Conservation (phyloP, 2,888 invertebrate genomes). For the Mythimna ferrago region DNA sequence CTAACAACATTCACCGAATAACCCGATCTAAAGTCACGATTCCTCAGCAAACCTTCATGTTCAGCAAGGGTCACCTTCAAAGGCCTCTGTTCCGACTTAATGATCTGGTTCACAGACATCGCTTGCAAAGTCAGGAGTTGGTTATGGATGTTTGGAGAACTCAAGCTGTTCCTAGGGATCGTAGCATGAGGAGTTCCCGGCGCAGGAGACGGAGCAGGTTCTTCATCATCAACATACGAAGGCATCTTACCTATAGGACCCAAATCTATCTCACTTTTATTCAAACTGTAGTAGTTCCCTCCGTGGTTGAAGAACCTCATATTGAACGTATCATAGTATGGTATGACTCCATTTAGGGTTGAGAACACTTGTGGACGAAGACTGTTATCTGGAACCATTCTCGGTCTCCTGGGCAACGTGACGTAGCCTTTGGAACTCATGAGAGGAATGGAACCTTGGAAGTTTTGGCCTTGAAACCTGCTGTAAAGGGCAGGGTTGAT, state of each 20-base stretch:
- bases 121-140: constrained; percentile 85
- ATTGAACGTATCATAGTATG: constrained; percentile 95
- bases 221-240: constrained; percentile 87
- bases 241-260: constrained; percentile 89
- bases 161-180: constrained; percentile 86
- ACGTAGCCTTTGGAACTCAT: constrained; percentile 94
- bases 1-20: constrained; percentile 81
- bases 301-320: constrained; percentile 96
- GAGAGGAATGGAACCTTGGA: constrained; percentile 89
- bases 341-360: constrained; percentile 87
- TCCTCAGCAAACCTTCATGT: constrained; percentile 78
- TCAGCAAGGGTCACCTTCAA: constrained; percentile 82
- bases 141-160: constrained; percentile 90
- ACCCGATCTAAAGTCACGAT: constrained; percentile 77
- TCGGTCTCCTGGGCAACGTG: constrained; percentile 95
- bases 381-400: constrained; percentile 91
- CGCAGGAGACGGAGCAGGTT: constrained; percentile 88
- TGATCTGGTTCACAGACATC: constrained; percentile 76
- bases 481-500: constrained; percentile 78
- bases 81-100: constrained; percentile 80
- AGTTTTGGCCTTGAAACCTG: constrained; percentile 92
- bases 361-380: constrained; percentile 83
- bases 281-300: constrained; percentile 94
- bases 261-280: constrained; percentile 92
- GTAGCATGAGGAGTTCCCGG: constrained; percentile 88